phyloP scores from a whole-genome alignment of 2,888 invertebrate genomes.

The Syrista parreyssii region DNA sequence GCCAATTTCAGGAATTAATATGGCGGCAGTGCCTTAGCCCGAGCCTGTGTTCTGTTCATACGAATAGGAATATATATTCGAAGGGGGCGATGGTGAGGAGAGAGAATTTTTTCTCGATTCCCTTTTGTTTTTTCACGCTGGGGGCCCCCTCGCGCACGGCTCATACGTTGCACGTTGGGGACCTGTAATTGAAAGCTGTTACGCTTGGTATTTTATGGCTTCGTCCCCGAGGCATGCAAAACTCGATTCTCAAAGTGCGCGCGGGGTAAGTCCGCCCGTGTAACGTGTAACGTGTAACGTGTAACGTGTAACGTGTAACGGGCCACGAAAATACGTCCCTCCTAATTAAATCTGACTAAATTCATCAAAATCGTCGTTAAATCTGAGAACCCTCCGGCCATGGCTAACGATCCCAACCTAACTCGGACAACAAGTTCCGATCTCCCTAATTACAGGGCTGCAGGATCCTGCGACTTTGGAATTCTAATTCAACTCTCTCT shows the following conservation, averaged over 20 bases:
- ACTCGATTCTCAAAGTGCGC: constrained; percentile 52
- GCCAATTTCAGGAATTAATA: background rate
- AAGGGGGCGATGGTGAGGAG: constrained; percentile 5
- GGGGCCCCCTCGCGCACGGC: constrained; percentile 24
- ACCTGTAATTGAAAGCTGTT: constrained; percentile 63
- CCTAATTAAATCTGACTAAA: constrained; percentile 58
- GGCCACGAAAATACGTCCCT: constrained; percentile 47
- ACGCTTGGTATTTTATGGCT: constrained; percentile 61
- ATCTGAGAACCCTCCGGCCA: constrained; percentile 13
- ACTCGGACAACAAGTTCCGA: constrained; percentile 43
- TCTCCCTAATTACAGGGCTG: constrained; percentile 41
- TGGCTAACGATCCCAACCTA: constrained; percentile 19
- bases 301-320: constrained; percentile 33
- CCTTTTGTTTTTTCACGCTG: constrained; percentile 10
- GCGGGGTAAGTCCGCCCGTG: background rate
- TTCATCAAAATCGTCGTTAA: constrained; percentile 55
- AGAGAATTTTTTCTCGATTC: constrained; percentile 18
- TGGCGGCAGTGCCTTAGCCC: too few relatives aligned
- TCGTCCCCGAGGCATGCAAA: constrained; percentile 58
- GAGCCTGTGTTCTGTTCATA: too few relatives aligned
- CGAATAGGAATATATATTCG: background rate
- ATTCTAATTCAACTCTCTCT: background rate
- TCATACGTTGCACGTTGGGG: constrained; percentile 42
- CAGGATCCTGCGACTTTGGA: constrained; percentile 4
- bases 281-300: constrained; percentile 34